Base-by-base conservation (phyloP, 2,888 invertebrate genomes). In the Bruchidius siliquastri region DNA sequence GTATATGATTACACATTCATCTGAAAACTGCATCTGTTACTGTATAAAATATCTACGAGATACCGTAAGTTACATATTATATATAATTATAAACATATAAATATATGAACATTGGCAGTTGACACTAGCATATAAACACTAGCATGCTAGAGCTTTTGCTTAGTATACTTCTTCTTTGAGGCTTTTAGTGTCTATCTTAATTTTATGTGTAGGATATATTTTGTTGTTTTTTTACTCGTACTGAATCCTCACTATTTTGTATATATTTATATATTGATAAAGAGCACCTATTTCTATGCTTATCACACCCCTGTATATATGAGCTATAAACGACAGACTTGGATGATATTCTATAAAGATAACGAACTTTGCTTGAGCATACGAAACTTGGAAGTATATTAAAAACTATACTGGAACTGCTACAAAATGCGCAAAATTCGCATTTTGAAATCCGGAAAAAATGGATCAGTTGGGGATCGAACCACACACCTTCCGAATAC, bases 71-170 rank as follows among this genome's bases (percentile, higher is more conserved):
- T 74, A 74, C 72, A 26, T 69, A 49, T 69, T 49, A 72, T 69
- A 67, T 68, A 72, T 73, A 71, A 74, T 74, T 73, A 69, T 68
- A n/a, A 21, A 72, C 32, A 26, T 69, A 71, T 73, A 73, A 76
- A 72, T 74, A 72, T 72, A 72, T 73, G 71, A 73, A 74, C 73
- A 75, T 71, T 74, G 72, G 78, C 77, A 79, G 72, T 78, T 74
- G 68, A 80, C 77, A 78, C 78, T 74, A 73, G 76, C 76, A 76
- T 74, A 70, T 74, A 71, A 74, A 77, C 76, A 76, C 75, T 73
- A 49, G 49, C 49, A 72, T 74, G 22, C 71, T 69, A 22, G 74
- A 70, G 77, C 77, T 78, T 79, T 8, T 73, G 79, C 79, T 79
- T 80, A 75, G 76, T 76, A 78, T 73, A 68, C 74, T 72, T 76